Base-by-base conservation (phyloP, 1,140 invertebrate species). In the Zaprionus vittiger region DNA sequence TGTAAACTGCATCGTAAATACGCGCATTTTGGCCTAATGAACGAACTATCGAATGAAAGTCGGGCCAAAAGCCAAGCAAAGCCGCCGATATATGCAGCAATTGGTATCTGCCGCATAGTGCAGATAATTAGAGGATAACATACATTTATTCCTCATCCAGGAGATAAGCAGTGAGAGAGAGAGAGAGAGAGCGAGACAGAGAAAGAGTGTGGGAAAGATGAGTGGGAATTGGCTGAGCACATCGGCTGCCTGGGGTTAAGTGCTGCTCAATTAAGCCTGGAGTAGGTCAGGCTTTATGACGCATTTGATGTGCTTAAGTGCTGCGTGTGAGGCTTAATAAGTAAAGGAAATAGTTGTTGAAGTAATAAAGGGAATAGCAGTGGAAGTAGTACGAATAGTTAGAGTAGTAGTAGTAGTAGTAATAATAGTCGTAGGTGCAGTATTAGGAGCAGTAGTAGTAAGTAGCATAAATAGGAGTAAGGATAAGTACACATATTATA, bases 1-100 rank as follows among this genome's bases (percentile, higher is more conserved):
- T 82, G 84, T 80, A 89, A 86, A 86, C 74, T 75, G 67, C 78
- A 56, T 76, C 77, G 74, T 87, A 83, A 89, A 87, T 89, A 49
- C 67, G 59, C 63, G 47, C 28, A 60, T 52, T 76, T 17, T 77
- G 68, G 60, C 60, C 83, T 86, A 86, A 86, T 87, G 83, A 86
- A 31, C 34, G 67, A 52, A 68, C 59, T 9, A 20, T 9, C 31
- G 65, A 38, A 77, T 41, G 66, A 77, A 87, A 83, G 57, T 71
- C 24, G 49, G 34, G 17, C 31, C 41, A 57, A 72, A 72, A 72
- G 69, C 38, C 69, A 65, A 47, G 56, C 57, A 20, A 38, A n/a
- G 15, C n/a, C 17, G 28, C 14, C 60, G 60, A 12, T 47, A 70
- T 63, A 71, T 57, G 41, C 67, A 41, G 61, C 68, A 75, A 70